phyloP scores from a whole-genome alignment of 2,888 invertebrate genomes.

The Chrysodeixis includens region DNA sequence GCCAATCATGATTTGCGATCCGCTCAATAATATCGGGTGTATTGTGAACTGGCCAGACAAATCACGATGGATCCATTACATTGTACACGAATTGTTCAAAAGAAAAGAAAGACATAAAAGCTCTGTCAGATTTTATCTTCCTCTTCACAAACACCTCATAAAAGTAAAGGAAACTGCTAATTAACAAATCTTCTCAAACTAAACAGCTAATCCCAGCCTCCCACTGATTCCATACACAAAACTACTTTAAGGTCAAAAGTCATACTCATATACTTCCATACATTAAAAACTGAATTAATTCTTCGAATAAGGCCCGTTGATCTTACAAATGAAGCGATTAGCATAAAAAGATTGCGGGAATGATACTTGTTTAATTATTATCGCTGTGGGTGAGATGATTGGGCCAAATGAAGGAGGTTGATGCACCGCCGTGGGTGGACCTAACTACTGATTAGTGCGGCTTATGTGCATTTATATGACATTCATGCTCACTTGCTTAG shows the following conservation, averaged over 20 bases:
- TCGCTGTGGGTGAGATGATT: slow-evolving; percentile 66
- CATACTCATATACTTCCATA: slow-evolving; percentile 24
- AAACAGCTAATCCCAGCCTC: slow-evolving; percentile 33
- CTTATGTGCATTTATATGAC: slow-evolving; percentile 35
- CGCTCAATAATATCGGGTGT: too few relatives aligned
- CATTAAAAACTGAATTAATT: not conserved
- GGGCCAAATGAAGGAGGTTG: slow-evolving; percentile 56
- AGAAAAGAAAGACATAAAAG: not conserved
- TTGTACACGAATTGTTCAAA: not conserved
- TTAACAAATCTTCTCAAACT: slow-evolving; percentile 19
- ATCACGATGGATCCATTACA: too few relatives aligned
- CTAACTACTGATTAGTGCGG: slow-evolving; percentile 35
- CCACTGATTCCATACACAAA: slow-evolving; percentile 13
- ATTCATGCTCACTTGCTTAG: not conserved
- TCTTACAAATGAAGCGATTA: slow-evolving; percentile 53
- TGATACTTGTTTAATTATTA: slow-evolving; percentile 65
- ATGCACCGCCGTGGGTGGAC: slow-evolving; percentile 59
- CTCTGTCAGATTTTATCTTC: not conserved
- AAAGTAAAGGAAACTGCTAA: slow-evolving; percentile 16
- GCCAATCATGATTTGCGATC: too few relatives aligned
- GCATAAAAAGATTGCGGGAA: slow-evolving; percentile 48
- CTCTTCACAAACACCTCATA: not conserved
- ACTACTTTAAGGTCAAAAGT: slow-evolving; percentile 43
- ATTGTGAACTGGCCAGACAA: too few relatives aligned
- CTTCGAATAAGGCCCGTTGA: slow-evolving; percentile 18